Evolutionary conservation across 2,888 invertebrate genomes (phyloP).

Genomic region (Eulithis prunata): DNA sequence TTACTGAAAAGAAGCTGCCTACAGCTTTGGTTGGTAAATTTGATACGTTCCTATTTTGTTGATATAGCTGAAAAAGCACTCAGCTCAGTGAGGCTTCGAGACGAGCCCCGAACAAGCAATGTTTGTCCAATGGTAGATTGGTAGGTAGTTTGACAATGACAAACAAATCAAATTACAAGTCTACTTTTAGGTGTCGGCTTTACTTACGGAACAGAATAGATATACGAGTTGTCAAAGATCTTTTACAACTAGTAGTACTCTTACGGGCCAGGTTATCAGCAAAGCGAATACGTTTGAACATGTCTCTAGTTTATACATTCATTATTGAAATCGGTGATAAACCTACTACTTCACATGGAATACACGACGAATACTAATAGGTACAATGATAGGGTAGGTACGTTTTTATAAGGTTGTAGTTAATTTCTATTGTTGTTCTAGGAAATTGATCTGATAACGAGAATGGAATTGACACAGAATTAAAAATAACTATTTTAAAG

Average conservation of each 20-base stretch:
- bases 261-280: background rate
- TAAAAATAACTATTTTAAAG: no score
- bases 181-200: slow-evolving; percentile 21
- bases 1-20: background rate
- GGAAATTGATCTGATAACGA: no score
- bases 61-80: slow-evolving; percentile 54
- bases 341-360: background rate
- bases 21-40: slow-evolving; percentile 33
- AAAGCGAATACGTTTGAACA: background rate
- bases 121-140: slow-evolving; percentile 21
- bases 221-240: no score
- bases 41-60: slow-evolving; percentile 52
- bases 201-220: background rate
- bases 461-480: no score
- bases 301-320: background rate
- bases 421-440: background rate
- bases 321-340: background rate
- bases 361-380: background rate
- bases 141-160: slow-evolving; percentile 25
- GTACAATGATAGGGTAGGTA: no score
- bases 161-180: slow-evolving; percentile 42
- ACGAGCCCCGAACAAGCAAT: slow-evolving; percentile 31
- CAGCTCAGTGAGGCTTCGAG: slow-evolving; percentile 32
- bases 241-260: no score
- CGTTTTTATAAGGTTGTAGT: background rate